Conservation (phyloP, 1,140 invertebrate species). For the Mercenaria mercenaria region DNA sequence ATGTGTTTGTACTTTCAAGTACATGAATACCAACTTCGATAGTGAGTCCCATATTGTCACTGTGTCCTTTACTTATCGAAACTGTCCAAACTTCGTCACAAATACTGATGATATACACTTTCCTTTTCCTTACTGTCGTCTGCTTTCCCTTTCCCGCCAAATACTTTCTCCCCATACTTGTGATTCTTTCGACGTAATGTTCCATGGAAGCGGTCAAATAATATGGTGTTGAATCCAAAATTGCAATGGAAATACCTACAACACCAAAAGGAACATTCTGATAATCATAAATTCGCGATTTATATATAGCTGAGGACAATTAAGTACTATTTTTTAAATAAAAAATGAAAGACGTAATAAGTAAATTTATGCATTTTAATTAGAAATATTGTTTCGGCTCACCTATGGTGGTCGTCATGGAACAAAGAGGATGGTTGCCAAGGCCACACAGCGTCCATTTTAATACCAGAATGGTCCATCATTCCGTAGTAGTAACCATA, state of each 20-base stretch:
- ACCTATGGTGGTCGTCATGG: conserved; percentile 93
- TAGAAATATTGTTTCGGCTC: no score
- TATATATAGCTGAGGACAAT: no score
- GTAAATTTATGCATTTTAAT: no score
- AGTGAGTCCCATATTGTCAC: no score
- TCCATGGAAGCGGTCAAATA: conserved; percentile 63
- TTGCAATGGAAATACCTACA: conserved; percentile 63
- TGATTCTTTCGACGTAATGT: conserved; percentile 43
- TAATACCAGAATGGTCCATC: conserved; percentile 92
- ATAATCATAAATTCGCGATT: neutral
- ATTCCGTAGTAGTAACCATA: conserved; percentile 92
- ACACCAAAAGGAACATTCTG: conserved; percentile 8
- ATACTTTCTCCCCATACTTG: conserved; percentile 60
- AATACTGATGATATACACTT: neutral
- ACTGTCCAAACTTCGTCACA: no score
- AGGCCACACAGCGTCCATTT: conserved; percentile 91
- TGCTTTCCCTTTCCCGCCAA: conserved; percentile 44
- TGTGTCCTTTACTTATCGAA: no score
- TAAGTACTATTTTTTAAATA: no score
- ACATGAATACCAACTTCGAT: no score
- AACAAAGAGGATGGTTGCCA: conserved; percentile 92
- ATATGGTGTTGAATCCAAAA: conserved; percentile 58
- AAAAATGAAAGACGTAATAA: no score
- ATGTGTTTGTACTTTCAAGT: no score
- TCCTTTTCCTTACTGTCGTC: neutral